phyloP scores from a whole-genome alignment of 2,113 vertebrate species.

The Leuciscus idus region DNA sequence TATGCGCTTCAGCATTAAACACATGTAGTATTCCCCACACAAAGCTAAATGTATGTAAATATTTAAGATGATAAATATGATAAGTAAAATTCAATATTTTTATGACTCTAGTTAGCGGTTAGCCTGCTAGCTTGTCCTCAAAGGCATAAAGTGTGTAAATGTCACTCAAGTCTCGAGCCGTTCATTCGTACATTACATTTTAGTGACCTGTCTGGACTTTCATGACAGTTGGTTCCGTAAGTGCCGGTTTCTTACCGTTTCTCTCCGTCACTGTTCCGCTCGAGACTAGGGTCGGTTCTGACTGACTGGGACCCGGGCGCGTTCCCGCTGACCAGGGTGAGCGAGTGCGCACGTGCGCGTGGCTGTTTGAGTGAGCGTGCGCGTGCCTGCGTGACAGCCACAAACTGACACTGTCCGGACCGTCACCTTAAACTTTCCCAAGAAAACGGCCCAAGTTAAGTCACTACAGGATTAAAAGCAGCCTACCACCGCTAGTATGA shows the following conservation, averaged over 20 bases:
- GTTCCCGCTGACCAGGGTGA: constrained; percentile 22
- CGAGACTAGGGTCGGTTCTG: constrained; percentile 39
- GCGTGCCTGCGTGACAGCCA: constrained; percentile 40
- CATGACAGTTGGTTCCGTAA: not conserved
- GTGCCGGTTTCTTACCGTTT: constrained; percentile 35
- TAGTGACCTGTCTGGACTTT: constrained; percentile 6
- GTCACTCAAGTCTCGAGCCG: not conserved
- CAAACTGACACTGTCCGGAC: constrained; percentile 46
- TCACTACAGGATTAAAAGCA: not conserved
- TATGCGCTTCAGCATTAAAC: not conserved
- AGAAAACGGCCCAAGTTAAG: not conserved
- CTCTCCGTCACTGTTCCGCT: constrained; percentile 18
- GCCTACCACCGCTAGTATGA: not conserved
- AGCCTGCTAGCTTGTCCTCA: constrained; percentile 45
- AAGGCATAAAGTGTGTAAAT: constrained; percentile 37
- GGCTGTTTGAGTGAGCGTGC: not conserved
- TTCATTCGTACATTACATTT: not conserved
- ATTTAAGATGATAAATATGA: not conserved
- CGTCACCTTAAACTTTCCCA: constrained; percentile 41
- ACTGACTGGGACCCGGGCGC: constrained; percentile 36
- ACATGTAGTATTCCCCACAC: not conserved
- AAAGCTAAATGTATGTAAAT: not conserved
- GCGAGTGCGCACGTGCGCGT: constrained; percentile 3
- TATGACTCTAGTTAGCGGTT: constrained; percentile 30
- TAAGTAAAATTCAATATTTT: not conserved